These are phyloP conservation scores for Anableps anableps DNA, from an alignment of 2,797 vertebrate species.

Conservation along the genomic window DNA sequence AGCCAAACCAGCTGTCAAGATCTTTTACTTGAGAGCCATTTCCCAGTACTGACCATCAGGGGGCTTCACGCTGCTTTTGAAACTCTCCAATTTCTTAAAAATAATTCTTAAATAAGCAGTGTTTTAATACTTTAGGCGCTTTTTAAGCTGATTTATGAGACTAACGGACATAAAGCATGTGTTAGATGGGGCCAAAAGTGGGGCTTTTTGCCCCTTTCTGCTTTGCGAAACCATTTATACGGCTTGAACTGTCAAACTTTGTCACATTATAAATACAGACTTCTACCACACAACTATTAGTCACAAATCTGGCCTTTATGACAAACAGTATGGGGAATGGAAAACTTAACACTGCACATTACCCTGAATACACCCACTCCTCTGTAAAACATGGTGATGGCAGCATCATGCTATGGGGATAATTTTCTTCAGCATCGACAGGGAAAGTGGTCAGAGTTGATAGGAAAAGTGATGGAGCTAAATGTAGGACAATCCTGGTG, in stretches of 20 bases:
- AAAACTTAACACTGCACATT: background rate
- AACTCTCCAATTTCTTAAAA: conserved; percentile 47
- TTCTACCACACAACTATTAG: background rate
- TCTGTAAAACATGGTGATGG: background rate
- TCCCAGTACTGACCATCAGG: conserved; percentile 23
- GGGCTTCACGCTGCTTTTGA: conserved; percentile 11
- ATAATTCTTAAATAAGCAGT: conserved; percentile 38
- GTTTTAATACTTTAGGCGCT: conserved; percentile 64
- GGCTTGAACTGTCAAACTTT: no score
- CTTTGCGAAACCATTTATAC: no score
- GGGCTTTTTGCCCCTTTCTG: background rate
- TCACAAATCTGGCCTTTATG: background rate
- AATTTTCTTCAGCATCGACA: background rate
- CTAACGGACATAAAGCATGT: conserved; percentile 68
- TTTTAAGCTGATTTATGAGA: conserved; percentile 71
- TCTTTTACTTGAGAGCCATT: conserved; percentile 33
- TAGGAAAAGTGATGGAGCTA: background rate
- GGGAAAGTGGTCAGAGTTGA: background rate
- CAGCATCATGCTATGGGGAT: background rate
- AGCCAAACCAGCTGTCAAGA: conserved; percentile 58
- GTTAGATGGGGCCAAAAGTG: conserved; percentile 15
- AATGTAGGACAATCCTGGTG: background rate
- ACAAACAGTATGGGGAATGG: background rate
- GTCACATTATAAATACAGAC: background rate
- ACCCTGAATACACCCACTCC: background rate